These are phyloP conservation scores for Sturnira hondurensis DNA, from an alignment of 2,113 vertebrate species.

Conservation along the genomic window DNA sequence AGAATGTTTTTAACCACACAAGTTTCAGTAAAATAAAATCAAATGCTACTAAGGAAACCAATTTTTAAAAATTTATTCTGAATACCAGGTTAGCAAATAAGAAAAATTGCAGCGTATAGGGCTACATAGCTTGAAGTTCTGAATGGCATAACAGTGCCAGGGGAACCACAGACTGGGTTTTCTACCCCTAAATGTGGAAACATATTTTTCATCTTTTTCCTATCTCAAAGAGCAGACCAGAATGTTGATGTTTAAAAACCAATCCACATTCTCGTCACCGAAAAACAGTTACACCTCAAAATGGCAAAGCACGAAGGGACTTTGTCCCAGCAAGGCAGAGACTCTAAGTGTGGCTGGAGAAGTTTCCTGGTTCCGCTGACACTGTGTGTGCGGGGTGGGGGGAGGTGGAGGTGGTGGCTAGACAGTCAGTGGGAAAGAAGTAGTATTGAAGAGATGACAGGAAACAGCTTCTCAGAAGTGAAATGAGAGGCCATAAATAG, in stretches of 20 bases:
- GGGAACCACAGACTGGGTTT: constrained; percentile 66
- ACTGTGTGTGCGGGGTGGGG: too few species aligned
- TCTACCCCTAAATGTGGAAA: constrained; percentile 61
- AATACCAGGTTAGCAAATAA: constrained; percentile 43
- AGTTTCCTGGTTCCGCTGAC: background rate
- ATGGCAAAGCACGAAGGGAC: background rate
- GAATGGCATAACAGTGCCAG: constrained; percentile 11
- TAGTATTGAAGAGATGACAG: constrained; percentile 36
- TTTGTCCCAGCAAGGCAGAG: background rate
- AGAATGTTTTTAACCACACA: constrained; percentile 75
- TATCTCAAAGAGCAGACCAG: constrained; percentile 36
- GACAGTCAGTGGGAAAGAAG: constrained; percentile 23
- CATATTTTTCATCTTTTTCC: constrained; percentile 65
- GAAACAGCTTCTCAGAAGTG: constrained; percentile 25
- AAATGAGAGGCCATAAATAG: constrained; percentile 17
- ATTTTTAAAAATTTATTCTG: background rate
- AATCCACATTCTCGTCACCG: background rate
- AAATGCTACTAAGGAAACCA: constrained; percentile 69
- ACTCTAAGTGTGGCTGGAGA: background rate
- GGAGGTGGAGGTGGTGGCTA: background rate
- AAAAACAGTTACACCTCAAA: background rate
- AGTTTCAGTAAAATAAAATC: constrained; percentile 77
- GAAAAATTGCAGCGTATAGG: background rate
- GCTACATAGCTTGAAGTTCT: constrained; percentile 14
- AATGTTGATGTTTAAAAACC: constrained; percentile 7